A percentile compares a stretch with the other conserved stretches of the same genome.
Evolutionary conservation across 1,140 invertebrate genomes (phyloP).

Genomic region (Drosophila watanabei): DNA sequence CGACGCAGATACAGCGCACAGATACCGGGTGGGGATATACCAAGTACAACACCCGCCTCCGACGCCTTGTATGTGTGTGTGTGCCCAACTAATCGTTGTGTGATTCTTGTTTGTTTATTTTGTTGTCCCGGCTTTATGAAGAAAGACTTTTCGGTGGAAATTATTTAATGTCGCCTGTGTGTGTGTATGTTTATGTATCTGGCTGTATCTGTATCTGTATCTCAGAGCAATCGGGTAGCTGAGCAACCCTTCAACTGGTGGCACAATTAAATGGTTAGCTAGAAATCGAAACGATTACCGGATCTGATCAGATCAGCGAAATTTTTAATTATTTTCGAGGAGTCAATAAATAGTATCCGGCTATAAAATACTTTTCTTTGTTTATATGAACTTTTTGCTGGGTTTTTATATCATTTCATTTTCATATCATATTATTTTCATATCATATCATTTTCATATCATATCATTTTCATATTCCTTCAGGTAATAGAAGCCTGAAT

Average conservation of each 20-base stretch:
- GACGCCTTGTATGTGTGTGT: conserved; percentile 20
- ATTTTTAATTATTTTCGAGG: not conserved
- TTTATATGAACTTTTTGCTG: not conserved
- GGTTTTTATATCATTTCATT: not conserved
- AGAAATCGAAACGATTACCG: conserved; percentile 24
- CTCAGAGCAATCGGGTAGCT: conserved; percentile 6
- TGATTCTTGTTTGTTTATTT: conserved; percentile 74
- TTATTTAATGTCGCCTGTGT: conserved; percentile 60
- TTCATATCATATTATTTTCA: no score
- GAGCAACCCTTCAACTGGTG: conserved; percentile 15
- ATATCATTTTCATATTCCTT: no score
- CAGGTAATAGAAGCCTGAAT: not conserved
- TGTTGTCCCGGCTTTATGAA: conserved; percentile 29
- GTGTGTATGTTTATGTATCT: conserved; percentile 40
- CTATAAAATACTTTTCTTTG: not conserved
- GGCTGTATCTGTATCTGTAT: conserved; percentile 17
- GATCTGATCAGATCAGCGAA: conserved; percentile 27
- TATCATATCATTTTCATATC: no score
- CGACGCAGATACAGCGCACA: conserved; percentile 25
- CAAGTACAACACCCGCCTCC: conserved; percentile 23
- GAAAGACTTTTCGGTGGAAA: conserved; percentile 72
- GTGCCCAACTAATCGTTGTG: conserved; percentile 75
- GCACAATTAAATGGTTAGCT: conserved; percentile 20
- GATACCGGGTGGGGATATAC: conserved; percentile 15
- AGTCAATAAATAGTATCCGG: not conserved